These are phyloP conservation scores for Chaetogeoica ovagalla DNA, from an alignment of 2,888 invertebrate species.

Conservation along the genomic window DNA sequence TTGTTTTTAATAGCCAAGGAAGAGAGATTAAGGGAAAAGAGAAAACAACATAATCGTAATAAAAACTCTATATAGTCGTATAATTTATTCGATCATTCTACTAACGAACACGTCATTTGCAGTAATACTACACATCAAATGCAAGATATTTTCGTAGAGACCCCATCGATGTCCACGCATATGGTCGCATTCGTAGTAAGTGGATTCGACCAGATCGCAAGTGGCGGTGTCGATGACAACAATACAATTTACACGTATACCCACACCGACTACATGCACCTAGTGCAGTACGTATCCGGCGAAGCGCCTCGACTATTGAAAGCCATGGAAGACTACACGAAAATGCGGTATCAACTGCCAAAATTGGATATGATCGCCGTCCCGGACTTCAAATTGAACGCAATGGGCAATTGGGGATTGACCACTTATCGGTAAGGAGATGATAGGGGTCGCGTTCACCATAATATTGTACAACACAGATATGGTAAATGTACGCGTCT, in stretches of 20 bases:
- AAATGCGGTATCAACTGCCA: slow-evolving; percentile 64
- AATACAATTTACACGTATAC: neutral
- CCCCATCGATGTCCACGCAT: slow-evolving; percentile 62
- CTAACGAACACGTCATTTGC: neutral
- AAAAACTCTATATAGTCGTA: too few species aligned
- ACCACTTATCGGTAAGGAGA: slow-evolving; percentile 65
- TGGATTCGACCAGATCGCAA: slow-evolving; percentile 64
- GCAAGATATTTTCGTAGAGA: slow-evolving; percentile 18
- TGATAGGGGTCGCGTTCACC: too few species aligned
- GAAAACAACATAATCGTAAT: too few species aligned
- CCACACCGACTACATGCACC: neutral
- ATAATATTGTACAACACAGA: too few species aligned
- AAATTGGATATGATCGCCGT: slow-evolving; percentile 76
- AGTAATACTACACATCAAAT: neutral
- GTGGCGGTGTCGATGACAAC: too few species aligned
- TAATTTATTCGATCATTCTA: too few species aligned
- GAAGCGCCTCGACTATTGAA: slow-evolving; percentile 65
- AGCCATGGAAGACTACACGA: slow-evolving; percentile 67
- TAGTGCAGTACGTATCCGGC: slow-evolving; percentile 61
- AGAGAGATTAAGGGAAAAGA: too few species aligned
- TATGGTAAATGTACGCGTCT: too few species aligned
- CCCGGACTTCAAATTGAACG: slow-evolving; percentile 76
- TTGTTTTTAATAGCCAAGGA: too few species aligned
- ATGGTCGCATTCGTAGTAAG: slow-evolving; percentile 82
- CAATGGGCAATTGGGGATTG: slow-evolving; percentile 79